Evolutionary conservation across 2,797 vertebrate species (phyloP).

Genomic region (Pseudochirops cupreus): DNA sequence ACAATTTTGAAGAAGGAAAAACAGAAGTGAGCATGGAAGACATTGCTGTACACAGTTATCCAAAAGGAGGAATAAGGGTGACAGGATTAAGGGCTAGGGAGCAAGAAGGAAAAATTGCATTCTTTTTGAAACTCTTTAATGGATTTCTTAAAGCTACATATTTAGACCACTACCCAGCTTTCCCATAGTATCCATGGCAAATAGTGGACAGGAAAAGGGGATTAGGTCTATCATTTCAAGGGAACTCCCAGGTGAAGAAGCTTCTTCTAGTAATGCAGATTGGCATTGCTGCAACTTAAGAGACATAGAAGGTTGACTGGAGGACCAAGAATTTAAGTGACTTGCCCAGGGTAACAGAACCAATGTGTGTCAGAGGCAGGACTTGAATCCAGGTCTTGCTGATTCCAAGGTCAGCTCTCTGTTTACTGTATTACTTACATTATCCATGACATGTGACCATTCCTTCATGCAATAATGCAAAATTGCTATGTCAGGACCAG

Average conservation of each 20-base stretch:
- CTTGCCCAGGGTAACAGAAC: neutral
- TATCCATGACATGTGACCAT: neutral
- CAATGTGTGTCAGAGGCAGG: neutral
- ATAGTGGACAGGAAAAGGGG: neutral
- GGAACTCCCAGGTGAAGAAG: neutral
- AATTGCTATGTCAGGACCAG: conserved; percentile 21
- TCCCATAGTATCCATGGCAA: neutral
- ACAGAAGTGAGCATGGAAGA: neutral
- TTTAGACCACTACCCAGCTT: neutral
- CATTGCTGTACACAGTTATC: neutral
- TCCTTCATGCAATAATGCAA: conserved; percentile 43
- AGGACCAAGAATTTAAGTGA: neutral
- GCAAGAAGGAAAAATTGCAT: conserved; percentile 30
- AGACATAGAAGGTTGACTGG: neutral
- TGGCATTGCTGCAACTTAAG: neutral
- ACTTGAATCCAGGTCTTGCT: neutral
- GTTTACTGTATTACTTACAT: neutral
- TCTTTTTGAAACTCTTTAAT: conserved; percentile 42
- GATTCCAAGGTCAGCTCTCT: neutral
- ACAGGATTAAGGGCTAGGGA: neutral
- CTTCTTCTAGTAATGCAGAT: neutral
- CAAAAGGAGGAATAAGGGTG: neutral
- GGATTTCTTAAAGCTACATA: conserved; percentile 31
- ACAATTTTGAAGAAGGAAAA: conserved; percentile 9
- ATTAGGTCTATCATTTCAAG: neutral